Conservation (phyloP, 2,888 invertebrate species). For the Stratiomys singularior region DNA sequence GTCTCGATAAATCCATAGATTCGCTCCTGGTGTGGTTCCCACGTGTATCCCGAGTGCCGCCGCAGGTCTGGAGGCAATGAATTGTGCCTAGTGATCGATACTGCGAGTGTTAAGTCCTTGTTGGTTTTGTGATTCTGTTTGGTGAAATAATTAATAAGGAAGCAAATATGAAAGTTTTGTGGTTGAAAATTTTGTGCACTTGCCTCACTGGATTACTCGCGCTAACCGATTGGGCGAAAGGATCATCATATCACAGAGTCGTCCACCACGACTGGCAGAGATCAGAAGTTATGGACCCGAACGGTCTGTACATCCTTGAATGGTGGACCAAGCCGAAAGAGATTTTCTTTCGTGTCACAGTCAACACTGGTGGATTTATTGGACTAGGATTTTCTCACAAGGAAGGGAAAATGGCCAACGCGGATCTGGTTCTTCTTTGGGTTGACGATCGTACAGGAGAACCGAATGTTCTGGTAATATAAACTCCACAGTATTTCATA, state of each 20-base stretch:
- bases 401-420: slow-evolving; percentile 78
- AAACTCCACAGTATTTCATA: slow-evolving; percentile 62
- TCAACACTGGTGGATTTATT: slow-evolving; percentile 84
- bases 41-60: slow-evolving; percentile 7
- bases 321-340: slow-evolving; percentile 78
- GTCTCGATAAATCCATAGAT: background rate
- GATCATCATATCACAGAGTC: slow-evolving; percentile 35
- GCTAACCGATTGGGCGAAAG: background rate
- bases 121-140: background rate
- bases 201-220: slow-evolving; percentile 25
- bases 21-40: background rate
- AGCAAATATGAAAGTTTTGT: slow-evolving; percentile 41
- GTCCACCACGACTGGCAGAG: slow-evolving; percentile 62
- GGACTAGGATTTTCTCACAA: slow-evolving; percentile 86
- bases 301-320: slow-evolving; percentile 68
- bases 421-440: slow-evolving; percentile 90
- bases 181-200: slow-evolving; percentile 29
- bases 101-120: background rate
- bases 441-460: slow-evolving; percentile 73
- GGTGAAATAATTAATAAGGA: too few species aligned
- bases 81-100: background rate
- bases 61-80: background rate
- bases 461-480: slow-evolving; percentile 77
- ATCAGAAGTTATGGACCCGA: slow-evolving; percentile 63
- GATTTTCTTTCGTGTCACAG: slow-evolving; percentile 83